A percentile compares a stretch with the other conserved stretches of the same genome.
These are phyloP conservation scores for Ormia ochracea DNA, from an alignment of 2,888 invertebrate species.

Conservation along the genomic window DNA sequence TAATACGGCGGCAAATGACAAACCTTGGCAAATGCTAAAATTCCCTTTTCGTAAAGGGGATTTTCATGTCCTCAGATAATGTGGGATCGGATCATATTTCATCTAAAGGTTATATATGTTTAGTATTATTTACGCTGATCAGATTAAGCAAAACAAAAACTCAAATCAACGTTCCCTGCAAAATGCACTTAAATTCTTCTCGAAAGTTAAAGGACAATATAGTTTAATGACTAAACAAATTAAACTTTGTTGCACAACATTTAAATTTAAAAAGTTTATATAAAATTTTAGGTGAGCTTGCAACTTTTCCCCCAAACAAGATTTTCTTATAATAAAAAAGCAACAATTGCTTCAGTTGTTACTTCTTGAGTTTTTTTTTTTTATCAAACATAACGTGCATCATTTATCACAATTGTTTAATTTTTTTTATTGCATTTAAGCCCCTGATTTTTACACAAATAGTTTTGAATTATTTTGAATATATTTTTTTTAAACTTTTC, in stretches of 20 bases:
- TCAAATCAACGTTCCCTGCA: too few relatives aligned
- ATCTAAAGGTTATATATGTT: too few relatives aligned
- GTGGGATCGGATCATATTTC: too few relatives aligned
- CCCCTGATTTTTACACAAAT: background rate
- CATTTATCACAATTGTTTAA: slow-evolving; percentile 18
- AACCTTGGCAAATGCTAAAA: too few relatives aligned
- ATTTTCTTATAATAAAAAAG: background rate
- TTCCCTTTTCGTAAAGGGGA: too few relatives aligned
- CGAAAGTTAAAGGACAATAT: too few relatives aligned
- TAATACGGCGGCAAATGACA: too few relatives aligned
- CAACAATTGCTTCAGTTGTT: slow-evolving; percentile 6
- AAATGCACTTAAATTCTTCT: too few relatives aligned
- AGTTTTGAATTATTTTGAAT: slow-evolving; percentile 7
- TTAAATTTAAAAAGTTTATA: background rate
- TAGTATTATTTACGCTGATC: too few relatives aligned
- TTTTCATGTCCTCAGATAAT: too few relatives aligned
- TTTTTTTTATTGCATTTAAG: slow-evolving; percentile 5
- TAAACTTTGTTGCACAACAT: background rate
- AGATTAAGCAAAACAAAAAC: too few relatives aligned
- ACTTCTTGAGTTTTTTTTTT: background rate
- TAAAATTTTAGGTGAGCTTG: background rate
- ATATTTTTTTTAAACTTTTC: slow-evolving; percentile 17
- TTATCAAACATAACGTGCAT: slow-evolving; percentile 1
- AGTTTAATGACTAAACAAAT: background rate
- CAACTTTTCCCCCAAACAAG: background rate